Percentiles rank a stretch among this genome's conserved stretches.
phyloP scores from a whole-genome alignment of 2,113 vertebrate species.

The Hepsetus odoe region DNA sequence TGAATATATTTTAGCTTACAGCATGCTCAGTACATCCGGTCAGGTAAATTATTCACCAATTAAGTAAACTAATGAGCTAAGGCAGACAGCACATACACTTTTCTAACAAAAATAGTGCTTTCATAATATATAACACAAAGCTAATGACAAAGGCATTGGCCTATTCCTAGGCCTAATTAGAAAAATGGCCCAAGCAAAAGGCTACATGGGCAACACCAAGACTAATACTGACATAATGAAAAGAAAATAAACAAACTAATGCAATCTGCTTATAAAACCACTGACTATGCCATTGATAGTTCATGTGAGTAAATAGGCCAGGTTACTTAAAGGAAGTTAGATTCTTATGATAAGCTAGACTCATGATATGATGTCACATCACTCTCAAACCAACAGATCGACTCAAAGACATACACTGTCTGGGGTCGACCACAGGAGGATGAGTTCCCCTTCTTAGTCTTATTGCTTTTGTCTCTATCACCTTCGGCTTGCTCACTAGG shows the following conservation, averaged over 20 bases:
- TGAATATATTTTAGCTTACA: constrained; percentile 15
- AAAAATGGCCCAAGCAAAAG: constrained; percentile 6
- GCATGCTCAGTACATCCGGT: constrained; percentile 7
- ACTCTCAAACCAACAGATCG: not conserved
- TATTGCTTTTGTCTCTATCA: no score
- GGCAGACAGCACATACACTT: not conserved
- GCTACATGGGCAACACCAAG: not conserved
- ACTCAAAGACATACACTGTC: no score
- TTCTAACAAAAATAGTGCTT: constrained; percentile 19
- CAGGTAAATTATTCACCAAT: constrained; percentile 7
- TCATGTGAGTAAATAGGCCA: constrained; percentile 22
- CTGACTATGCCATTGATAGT: constrained; percentile 1
- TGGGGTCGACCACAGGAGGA: no score
- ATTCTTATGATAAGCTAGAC: not conserved
- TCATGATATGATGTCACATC: no score
- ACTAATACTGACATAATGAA: constrained; percentile 12
- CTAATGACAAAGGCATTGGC: constrained; percentile 15
- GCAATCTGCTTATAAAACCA: constrained; percentile 29
- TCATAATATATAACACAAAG: not conserved
- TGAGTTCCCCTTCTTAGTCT: no score
- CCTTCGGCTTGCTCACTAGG: no score
- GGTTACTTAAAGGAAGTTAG: not conserved
- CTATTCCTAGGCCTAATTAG: constrained; percentile 19
- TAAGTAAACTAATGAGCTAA: constrained; percentile 15
- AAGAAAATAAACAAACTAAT: constrained; percentile 2